Base-by-base conservation (phyloP, 2,797 vertebrate genomes). In the Labroides dimidiatus region DNA sequence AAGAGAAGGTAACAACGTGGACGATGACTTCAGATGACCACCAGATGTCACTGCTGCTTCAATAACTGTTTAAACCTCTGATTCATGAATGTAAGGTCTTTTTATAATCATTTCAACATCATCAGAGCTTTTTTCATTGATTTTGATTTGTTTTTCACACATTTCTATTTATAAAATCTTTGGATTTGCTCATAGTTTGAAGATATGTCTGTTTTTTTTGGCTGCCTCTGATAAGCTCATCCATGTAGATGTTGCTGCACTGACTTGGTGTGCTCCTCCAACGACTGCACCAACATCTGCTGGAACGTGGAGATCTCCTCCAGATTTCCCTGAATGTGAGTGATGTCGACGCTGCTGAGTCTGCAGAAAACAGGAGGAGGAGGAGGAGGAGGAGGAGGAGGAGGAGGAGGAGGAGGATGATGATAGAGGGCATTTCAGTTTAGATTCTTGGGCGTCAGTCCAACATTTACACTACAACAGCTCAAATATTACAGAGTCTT, bases 241-340 rank as follows among this genome's bases (percentile, higher is more conserved):
- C n/a, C n/a, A n/a, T n/a, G n/a, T n/a, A 27, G 11, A 37, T 37
- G 3, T 10, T 9, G 15, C 19, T 53, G 4, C 3, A 95, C 96
- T 93, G 83, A 98, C 96, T 96, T 98, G 82, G 96, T 96, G 77
- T 96, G 96, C 65, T 98, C 96, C 86, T 98, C 96, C 87, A 98
- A 90, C 64, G 96, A 95, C 90, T 98, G 96, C 76, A 97, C 95
- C 86, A 98, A 91, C 92, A 95, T 92, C 89, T 97, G 96, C 84
- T 98, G 96, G 69, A 98, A 98, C 81, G 96, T 95, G 53, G 94
- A 96, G 87, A 99, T 97, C 86, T 99, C 98, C 87, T 99, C 97
- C 69, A 99, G 92, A 69, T 99, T 99, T 33, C 97, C 97, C 91
- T 96, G 93, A 92, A 99, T 94, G 72, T 96, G 92, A 43, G 91